Percentiles rank a stretch among this genome's conserved stretches.
These are phyloP conservation scores for Dallia pectoralis DNA, from an alignment of 2,797 vertebrate species.

Conservation along the genomic window DNA sequence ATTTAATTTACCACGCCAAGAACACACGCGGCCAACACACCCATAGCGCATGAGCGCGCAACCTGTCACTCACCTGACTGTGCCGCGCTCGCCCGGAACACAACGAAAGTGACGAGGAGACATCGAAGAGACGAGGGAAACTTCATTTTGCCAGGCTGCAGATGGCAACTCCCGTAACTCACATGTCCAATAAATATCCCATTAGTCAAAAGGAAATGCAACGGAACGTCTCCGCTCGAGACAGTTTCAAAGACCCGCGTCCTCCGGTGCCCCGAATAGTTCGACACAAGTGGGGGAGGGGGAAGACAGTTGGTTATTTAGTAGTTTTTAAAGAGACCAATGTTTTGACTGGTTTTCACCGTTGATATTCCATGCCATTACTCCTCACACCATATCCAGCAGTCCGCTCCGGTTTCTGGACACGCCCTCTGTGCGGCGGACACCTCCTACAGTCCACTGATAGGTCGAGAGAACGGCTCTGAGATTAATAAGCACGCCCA, in stretches of 20 bases:
- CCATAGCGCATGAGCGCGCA: conserved; percentile 37
- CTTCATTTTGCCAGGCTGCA: conserved; percentile 66
- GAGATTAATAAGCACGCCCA: conserved; percentile 38
- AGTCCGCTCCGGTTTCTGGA: conserved; percentile 34
- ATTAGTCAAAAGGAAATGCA: conserved; percentile 21
- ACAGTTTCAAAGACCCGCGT: conserved; percentile 15
- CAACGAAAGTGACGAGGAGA: conserved; percentile 64
- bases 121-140: conserved; percentile 55
- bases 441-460: conserved; percentile 45
- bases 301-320: conserved; percentile 29
- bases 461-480: conserved; percentile 13
- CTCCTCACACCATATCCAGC: conserved; percentile 55
- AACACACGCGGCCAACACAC: background rate
- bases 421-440: conserved; percentile 55
- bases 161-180: conserved; percentile 66
- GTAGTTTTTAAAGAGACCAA: conserved; percentile 49
- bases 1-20: background rate
- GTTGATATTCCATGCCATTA: conserved; percentile 59
- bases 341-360: conserved; percentile 60
- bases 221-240: conserved; percentile 23
- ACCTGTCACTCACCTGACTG: conserved; percentile 73
- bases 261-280: background rate
- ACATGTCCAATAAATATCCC: conserved; percentile 75
- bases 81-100: conserved; percentile 60
- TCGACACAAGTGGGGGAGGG: background rate